Conservation (phyloP, 92 coral and sea anemone genomes). For the Parazoanthus darwini region DNA sequence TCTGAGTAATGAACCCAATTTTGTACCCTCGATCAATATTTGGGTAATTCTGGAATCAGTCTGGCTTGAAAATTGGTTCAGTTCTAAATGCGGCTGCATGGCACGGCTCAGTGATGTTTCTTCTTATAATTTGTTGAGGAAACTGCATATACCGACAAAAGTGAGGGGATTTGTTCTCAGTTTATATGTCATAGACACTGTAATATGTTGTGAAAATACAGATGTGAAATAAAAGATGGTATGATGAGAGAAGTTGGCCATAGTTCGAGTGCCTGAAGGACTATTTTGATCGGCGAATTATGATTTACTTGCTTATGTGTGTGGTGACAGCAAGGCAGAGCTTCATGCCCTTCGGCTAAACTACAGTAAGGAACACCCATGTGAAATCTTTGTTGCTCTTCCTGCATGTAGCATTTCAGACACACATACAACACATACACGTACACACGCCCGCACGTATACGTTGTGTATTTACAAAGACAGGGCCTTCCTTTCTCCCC, state of each 20-base stretch:
- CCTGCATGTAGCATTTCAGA: background rate
- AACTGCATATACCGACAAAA: slow-evolving; percentile 11
- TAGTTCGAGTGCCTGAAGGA: slow-evolving; percentile 1
- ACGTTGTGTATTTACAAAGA: background rate
- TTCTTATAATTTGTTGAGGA: slow-evolving; percentile 6
- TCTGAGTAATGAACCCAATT: background rate
- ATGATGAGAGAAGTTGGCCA: background rate
- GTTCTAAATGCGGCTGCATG: background rate
- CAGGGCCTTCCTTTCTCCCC: background rate
- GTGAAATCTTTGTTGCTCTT: background rate
- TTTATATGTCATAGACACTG: background rate
- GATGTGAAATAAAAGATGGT: background rate
- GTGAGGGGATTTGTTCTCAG: slow-evolving; percentile 15
- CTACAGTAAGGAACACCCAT: background rate
- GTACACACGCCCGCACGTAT: background rate
- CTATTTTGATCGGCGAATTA: background rate
- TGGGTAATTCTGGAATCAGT: slow-evolving; percentile 15
- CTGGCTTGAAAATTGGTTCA: slow-evolving; percentile 5
- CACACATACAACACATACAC: background rate
- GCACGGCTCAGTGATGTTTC: slow-evolving; percentile 12
- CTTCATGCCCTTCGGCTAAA: background rate
- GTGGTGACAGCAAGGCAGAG: background rate
- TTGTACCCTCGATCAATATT: slow-evolving; percentile 24
- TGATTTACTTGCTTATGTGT: background rate
- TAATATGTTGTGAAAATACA: background rate